Percentiles rank a stretch among this genome's conserved stretches.
Evolutionary conservation across 2,113 vertebrate genomes (phyloP).

Genomic region (Camelus bactrianus): DNA sequence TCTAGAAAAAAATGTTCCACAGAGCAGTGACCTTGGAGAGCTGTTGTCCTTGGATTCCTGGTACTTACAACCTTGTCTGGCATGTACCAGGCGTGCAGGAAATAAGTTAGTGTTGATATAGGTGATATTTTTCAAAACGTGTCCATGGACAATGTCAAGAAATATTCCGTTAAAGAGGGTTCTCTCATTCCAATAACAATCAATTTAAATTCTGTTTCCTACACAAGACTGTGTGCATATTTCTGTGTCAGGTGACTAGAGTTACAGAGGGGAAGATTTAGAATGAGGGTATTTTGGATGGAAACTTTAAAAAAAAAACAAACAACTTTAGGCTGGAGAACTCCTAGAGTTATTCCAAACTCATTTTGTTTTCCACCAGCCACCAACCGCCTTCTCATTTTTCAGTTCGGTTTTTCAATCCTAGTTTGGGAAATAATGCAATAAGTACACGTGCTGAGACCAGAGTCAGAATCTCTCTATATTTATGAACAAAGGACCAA

Average conservation of each 20-base stretch:
- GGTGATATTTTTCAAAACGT: neutral
- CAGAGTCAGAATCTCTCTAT: neutral
- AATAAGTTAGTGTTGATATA: neutral
- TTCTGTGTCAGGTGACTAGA: neutral
- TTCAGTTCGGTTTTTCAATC: neutral
- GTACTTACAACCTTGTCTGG: too few species aligned
- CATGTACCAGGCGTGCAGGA: neutral
- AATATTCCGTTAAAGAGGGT: neutral
- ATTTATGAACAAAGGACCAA: neutral
- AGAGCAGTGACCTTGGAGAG: neutral
- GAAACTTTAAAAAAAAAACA: neutral
- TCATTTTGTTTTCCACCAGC: neutral
- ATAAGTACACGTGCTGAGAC: neutral
- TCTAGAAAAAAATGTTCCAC: neutral
- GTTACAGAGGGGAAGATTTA: neutral
- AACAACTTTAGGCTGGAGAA: neutral
- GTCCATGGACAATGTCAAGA: neutral
- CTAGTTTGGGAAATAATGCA: slow-evolving; percentile 46
- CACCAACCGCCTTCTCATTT: neutral
- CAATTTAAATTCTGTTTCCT: neutral
- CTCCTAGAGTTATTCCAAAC: neutral
- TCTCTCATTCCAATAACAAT: neutral
- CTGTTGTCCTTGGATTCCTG: neutral
- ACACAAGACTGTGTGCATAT: neutral
- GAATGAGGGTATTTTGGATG: neutral